Conservation (phyloP, 2,113 vertebrate genomes). For the Cyanoliseus patagonus region DNA sequence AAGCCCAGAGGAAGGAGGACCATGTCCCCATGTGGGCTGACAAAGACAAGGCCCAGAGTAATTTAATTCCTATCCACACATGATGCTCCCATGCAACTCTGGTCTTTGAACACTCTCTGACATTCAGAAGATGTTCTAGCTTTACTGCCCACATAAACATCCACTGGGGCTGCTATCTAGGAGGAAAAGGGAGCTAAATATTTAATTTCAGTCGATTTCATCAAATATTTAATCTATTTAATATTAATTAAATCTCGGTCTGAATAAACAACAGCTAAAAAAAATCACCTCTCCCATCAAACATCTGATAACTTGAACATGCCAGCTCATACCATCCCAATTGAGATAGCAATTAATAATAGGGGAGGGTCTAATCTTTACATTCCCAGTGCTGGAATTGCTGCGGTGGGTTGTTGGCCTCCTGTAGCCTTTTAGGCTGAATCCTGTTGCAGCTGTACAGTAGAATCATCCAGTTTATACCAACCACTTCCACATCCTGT, state of each 20-base stretch:
- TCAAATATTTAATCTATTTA: constrained; percentile 67
- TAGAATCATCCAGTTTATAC: background rate
- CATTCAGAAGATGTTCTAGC: background rate
- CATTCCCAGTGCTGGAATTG: background rate
- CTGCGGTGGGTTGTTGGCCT: background rate
- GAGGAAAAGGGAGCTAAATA: constrained; percentile 46
- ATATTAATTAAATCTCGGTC: constrained; percentile 59
- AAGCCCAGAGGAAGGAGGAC: background rate
- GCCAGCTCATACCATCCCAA: background rate
- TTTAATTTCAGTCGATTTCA: constrained; percentile 57
- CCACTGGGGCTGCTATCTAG: background rate
- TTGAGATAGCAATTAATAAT: background rate
- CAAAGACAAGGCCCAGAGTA: background rate
- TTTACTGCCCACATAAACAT: constrained; percentile 3
- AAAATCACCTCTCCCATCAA: constrained; percentile 15
- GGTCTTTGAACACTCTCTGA: background rate
- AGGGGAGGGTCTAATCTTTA: background rate
- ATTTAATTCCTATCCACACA: background rate
- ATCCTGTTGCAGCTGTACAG: background rate
- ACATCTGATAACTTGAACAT: background rate
- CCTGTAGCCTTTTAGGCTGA: background rate
- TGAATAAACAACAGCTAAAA: constrained; percentile 49
- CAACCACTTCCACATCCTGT: background rate
- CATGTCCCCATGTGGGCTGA: accelerated
- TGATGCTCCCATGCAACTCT: background rate